Evolutionary conservation across 2,113 vertebrate species (phyloP), one percentile per base, ranked within the genome.

Genomic region (Ailurus styani): DNA sequence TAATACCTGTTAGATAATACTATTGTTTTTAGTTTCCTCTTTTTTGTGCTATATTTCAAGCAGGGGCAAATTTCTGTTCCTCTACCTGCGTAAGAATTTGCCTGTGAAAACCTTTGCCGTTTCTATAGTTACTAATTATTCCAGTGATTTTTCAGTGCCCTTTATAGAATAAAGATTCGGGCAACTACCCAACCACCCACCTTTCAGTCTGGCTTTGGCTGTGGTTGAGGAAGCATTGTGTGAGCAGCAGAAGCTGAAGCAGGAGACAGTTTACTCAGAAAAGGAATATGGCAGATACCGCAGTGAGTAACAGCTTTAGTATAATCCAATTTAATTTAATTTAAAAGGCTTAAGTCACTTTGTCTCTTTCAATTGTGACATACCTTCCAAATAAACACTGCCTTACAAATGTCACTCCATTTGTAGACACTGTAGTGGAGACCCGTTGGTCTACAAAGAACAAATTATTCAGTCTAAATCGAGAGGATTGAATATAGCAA

Each of bases 31-130:
- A 55, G 50, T 93, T 95, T 85, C 55, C 14, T 88, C 27, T 91
- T 97, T 12, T 37, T 29, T 91, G 42, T 73, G 68, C 37, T 90
- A 15, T 96, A 64, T 82, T 91, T 97, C 64, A 95, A 87, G 45
- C 31, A 45, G 34, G 37, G 50, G 62, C 21, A 95, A 50, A 68
- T 90, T 78, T 96, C 54, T 79, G n/a, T 96, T 88, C 10, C 15
- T 87, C 20, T 20, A 57, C 29, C 7, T 66, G 20, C 81, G 14
- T 78, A 75, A 81, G 90, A 95, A 62, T 78, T 85, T 73, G 31
- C 89, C 31, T 60, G 34, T 66, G 31, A 37, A 73, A 90, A 57
- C 7, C 73, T 96, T 82, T 21, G 25, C 52, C 78, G n/a, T 60
- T 72, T 95, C 31, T 83, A 40, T 57, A 45, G 4, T 70, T 81